These are phyloP conservation scores for Procapra przewalskii DNA, from an alignment of 2,113 vertebrate species.

Conservation along the genomic window DNA sequence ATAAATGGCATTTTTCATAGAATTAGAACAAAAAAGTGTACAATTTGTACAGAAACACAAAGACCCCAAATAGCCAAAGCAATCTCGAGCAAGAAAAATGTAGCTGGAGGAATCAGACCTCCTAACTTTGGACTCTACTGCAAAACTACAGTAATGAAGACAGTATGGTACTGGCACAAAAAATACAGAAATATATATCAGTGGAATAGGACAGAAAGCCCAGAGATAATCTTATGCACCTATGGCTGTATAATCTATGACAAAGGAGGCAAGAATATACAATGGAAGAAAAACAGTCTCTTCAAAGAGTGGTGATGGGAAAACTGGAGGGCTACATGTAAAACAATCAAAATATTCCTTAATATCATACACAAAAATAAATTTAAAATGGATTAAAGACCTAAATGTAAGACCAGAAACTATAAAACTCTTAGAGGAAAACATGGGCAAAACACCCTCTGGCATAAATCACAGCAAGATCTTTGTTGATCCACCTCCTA, in stretches of 20 bases:
- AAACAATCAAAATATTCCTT: neutral
- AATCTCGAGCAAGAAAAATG: neutral
- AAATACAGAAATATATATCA: neutral
- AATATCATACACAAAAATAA: neutral
- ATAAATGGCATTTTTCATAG: neutral
- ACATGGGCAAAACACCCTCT: neutral
- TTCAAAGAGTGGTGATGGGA: neutral
- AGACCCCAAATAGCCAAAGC: neutral
- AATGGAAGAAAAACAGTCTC: neutral
- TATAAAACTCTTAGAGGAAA: neutral
- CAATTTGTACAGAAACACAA: neutral
- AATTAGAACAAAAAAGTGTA: neutral
- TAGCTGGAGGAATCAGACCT: neutral
- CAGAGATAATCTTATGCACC: neutral
- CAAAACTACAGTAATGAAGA: neutral
- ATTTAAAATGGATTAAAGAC: neutral
- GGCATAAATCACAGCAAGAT: neutral
- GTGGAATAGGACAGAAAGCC: neutral
- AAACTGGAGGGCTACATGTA: neutral
- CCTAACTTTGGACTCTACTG: neutral
- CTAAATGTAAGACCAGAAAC: neutral
- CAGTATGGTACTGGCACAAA: neutral
- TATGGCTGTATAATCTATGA: neutral
- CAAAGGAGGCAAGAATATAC: neutral
- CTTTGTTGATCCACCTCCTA: neutral